Percentiles rank a stretch among this genome's conserved stretches.
Evolutionary conservation across 2,113 vertebrate genomes (phyloP).

Genomic region (Platysternon megacephalum): DNA sequence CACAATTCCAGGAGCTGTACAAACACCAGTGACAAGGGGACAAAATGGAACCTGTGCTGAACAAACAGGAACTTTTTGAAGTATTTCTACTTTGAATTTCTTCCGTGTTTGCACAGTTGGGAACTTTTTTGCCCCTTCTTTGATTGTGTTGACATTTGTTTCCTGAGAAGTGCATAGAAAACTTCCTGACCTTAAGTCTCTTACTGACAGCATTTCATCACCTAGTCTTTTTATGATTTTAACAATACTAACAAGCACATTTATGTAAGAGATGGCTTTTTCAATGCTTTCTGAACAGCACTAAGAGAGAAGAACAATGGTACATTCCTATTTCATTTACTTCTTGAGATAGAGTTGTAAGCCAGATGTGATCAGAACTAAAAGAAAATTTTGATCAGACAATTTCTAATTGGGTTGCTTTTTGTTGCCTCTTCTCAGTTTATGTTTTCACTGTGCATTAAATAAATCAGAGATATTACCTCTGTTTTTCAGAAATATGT

Average conservation of each 20-base stretch:
- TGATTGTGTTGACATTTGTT: constrained; percentile 72
- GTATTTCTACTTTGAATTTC: constrained; percentile 79
- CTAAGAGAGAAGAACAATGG: not conserved
- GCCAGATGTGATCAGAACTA: not conserved
- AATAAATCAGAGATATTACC: not conserved
- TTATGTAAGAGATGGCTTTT: not conserved
- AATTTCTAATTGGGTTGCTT: not conserved
- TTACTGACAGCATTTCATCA: constrained; percentile 63
- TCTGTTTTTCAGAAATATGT: not conserved
- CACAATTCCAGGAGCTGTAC: constrained; percentile 73
- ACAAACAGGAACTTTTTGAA: constrained; percentile 79
- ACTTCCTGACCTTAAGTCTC: constrained; percentile 42
- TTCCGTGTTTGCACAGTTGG: constrained; percentile 78
- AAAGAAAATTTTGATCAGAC: not conserved
- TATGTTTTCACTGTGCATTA: not conserved
- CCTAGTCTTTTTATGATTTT: constrained; percentile 39
- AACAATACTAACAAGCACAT: constrained; percentile 51
- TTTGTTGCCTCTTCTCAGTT: not conserved
- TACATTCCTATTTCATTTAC: not conserved
- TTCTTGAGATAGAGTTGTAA: not conserved
- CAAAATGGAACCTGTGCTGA: constrained; percentile 71
- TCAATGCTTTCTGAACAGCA: not conserved
- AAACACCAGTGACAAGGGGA: constrained; percentile 73
- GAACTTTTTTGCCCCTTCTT: constrained; percentile 69
- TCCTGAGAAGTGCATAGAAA: constrained; percentile 69